These are phyloP conservation scores for Enoplosus armatus DNA, from an alignment of 2,797 vertebrate genomes.

Conservation along the genomic window DNA sequence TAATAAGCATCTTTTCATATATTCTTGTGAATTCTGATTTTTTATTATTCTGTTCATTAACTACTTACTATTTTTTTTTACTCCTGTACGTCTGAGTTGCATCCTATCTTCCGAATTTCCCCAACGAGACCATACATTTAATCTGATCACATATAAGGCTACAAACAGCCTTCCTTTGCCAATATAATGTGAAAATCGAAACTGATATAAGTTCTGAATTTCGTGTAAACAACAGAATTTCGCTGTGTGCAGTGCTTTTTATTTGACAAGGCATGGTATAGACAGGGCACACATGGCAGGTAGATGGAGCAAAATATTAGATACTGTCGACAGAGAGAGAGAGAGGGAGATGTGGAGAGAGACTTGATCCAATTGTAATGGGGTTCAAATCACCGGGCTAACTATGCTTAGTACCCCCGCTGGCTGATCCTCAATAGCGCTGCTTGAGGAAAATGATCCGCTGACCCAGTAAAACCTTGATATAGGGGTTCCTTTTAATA, in stretches of 20 bases:
- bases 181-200: not conserved
- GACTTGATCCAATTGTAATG: conserved; percentile 67
- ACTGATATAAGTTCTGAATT: not conserved
- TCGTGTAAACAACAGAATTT: not conserved
- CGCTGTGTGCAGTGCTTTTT: not conserved
- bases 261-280: not conserved
- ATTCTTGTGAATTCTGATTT: conserved; percentile 8
- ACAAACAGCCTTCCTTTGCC: not conserved
- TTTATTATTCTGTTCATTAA: conserved; percentile 12
- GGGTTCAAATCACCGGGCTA: conserved; percentile 61
- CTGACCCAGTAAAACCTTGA: conserved; percentile 46
- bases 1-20: conserved; percentile 21
- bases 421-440: conserved; percentile 52
- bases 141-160: not conserved
- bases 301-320: conserved; percentile 14
- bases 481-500: conserved; percentile 53
- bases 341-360: not conserved
- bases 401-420: conserved; percentile 45
- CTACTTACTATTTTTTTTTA: conserved; percentile 1
- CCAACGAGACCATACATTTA: not conserved
- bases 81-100: not conserved
- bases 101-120: not conserved
- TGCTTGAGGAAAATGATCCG: conserved; percentile 57
- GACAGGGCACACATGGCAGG: not conserved
- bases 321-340: conserved; percentile 11